A percentile compares a stretch with the other conserved stretches of the same genome.
Conservation (phyloP, 2,888 invertebrate genomes). For the Sinotaia quadrata region DNA sequence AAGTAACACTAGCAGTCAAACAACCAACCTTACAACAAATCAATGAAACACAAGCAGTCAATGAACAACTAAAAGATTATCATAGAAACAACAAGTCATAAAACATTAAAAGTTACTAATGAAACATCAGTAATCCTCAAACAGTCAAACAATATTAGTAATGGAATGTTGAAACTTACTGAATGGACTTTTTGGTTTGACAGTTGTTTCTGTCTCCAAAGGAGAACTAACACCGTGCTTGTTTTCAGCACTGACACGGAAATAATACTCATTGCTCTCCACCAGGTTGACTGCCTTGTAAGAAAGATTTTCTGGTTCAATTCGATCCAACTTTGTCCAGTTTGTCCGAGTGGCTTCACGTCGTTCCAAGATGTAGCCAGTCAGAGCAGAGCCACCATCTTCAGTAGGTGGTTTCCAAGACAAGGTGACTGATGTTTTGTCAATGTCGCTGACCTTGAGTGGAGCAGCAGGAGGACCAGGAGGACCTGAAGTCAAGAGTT, state of each 20-base stretch:
- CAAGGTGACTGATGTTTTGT: slow-evolving; percentile 59
- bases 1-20: no score
- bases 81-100: no score
- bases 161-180: slow-evolving; percentile 44
- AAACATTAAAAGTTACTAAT: no score
- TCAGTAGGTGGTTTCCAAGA: slow-evolving; percentile 70
- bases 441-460: slow-evolving; percentile 45
- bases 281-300: slow-evolving; percentile 51
- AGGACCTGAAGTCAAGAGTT: no score
- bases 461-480: slow-evolving; percentile 45
- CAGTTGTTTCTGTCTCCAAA: slow-evolving; percentile 50
- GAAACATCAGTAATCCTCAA: no score
- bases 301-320: slow-evolving; percentile 41
- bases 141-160: no score
- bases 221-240: slow-evolving; percentile 89
- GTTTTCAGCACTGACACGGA: slow-evolving; percentile 89
- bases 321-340: slow-evolving; percentile 50
- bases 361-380: slow-evolving; percentile 60
- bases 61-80: no score
- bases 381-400: slow-evolving; percentile 67
- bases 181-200: slow-evolving; percentile 60
- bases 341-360: slow-evolving; percentile 65
- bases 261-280: slow-evolving; percentile 78
- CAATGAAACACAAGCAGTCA: no score
- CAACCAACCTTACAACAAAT: no score